Evolutionary conservation across 1,140 invertebrate species (phyloP).

Genomic region (Archivesica marissinica): DNA sequence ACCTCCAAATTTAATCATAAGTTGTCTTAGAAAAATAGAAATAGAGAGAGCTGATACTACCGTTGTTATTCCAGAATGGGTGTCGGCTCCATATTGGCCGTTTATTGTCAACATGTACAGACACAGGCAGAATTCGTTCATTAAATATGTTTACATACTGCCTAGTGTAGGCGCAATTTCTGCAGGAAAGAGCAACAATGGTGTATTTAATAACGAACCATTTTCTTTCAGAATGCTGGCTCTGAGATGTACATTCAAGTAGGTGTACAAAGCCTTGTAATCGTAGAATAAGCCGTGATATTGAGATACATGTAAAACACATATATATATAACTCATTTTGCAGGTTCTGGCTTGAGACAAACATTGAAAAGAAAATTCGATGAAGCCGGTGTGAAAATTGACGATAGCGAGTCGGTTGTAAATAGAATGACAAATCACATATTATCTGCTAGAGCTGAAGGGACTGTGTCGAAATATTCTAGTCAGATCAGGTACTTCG

Average conservation of each 20-base stretch:
- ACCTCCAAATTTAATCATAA: background rate
- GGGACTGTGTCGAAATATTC: slow-evolving; percentile 43
- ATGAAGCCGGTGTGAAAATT: background rate
- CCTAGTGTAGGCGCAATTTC: background rate
- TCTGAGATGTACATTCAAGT: background rate
- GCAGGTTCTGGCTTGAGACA: slow-evolving; percentile 17
- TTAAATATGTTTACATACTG: background rate
- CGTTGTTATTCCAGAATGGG: background rate
- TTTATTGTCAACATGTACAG: too few relatives aligned
- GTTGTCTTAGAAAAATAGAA: background rate
- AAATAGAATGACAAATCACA: background rate
- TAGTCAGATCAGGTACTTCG: too few relatives aligned
- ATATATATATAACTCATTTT: too few relatives aligned
- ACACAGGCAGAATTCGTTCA: background rate
- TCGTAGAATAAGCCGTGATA: too few relatives aligned
- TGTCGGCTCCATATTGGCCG: background rate
- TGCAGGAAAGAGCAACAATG: slow-evolving; percentile 20
- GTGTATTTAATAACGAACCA: slow-evolving; percentile 12
- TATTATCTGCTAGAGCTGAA: slow-evolving; percentile 37
- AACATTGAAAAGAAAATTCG: background rate
- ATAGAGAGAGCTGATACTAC: background rate
- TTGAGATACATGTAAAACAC: too few relatives aligned
- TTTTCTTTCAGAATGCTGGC: slow-evolving; percentile 46
- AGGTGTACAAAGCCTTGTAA: too few relatives aligned
- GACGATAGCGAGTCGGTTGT: background rate